Conservation (phyloP, 2,113 vertebrate genomes). For the Phrynocephalus versicolor region DNA sequence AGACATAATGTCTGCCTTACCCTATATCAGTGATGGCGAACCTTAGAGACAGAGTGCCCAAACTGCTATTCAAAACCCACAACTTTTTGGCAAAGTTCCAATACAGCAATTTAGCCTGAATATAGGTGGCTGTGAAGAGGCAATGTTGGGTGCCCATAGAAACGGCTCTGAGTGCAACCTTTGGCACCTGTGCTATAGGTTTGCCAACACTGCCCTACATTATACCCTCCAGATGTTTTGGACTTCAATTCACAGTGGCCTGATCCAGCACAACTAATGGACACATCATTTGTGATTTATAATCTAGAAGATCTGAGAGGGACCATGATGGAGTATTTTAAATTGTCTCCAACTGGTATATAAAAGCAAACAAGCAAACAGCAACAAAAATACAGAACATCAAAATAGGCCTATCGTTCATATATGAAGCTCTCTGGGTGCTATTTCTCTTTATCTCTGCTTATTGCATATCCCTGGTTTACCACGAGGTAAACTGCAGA, state of each 20-base stretch:
- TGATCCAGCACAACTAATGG: neutral
- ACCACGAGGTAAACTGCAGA: neutral
- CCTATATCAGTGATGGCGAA: no score
- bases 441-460: neutral
- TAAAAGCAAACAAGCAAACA: neutral
- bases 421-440: neutral
- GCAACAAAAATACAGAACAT: neutral
- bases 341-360: neutral
- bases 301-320: no score
- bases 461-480: neutral
- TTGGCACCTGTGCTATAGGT: no score
- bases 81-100: no score
- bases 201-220: no score
- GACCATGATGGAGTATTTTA: neutral
- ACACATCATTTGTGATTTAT: neutral
- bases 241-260: neutral
- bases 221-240: neutral
- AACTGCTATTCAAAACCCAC: no score
- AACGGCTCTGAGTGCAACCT: no score
- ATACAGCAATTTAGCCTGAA: no score
- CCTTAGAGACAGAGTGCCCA: no score
- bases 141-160: no score
- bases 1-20: neutral
- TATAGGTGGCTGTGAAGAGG: no score
- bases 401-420: neutral